These are phyloP conservation scores for Chroicocephalus ridibundus DNA, from an alignment of 2,113 vertebrate genomes.

Conservation along the genomic window DNA sequence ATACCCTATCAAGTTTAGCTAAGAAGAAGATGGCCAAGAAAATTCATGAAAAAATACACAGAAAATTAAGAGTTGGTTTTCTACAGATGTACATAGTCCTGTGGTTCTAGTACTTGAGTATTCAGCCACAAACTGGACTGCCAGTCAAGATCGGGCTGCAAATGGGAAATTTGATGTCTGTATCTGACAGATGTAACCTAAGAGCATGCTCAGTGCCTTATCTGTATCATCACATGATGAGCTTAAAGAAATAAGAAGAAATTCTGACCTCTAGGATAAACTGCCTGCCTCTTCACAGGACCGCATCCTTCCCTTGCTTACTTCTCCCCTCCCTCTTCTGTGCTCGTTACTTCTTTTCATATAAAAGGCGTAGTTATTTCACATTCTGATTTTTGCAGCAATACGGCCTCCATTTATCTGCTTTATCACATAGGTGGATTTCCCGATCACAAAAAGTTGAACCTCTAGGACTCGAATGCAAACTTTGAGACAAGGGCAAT, in stretches of 20 bases:
- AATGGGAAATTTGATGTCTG: not conserved
- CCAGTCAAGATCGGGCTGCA: not conserved
- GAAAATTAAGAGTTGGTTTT: not conserved
- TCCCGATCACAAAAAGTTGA: not conserved
- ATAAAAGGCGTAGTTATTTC: not conserved
- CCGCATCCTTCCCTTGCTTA: not conserved
- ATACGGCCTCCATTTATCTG: not conserved
- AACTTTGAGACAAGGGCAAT: conserved; percentile 12
- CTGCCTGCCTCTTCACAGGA: not conserved
- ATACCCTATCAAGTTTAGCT: not conserved
- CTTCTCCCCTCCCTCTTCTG: not conserved
- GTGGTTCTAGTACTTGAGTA: not conserved
- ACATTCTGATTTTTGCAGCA: not conserved
- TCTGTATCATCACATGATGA: not conserved
- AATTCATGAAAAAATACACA: not conserved
- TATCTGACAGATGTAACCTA: not conserved
- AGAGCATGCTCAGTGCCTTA: not conserved
- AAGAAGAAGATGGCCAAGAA: not conserved
- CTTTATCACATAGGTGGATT: not conserved
- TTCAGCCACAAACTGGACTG: not conserved
- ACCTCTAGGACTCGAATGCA: not conserved
- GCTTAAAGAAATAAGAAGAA: not conserved
- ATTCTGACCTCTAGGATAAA: not conserved
- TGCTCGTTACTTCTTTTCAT: not conserved
- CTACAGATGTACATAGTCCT: not conserved